These are phyloP conservation scores for Carcina quercana DNA, from an alignment of 2,888 invertebrate genomes.

Conservation along the genomic window DNA sequence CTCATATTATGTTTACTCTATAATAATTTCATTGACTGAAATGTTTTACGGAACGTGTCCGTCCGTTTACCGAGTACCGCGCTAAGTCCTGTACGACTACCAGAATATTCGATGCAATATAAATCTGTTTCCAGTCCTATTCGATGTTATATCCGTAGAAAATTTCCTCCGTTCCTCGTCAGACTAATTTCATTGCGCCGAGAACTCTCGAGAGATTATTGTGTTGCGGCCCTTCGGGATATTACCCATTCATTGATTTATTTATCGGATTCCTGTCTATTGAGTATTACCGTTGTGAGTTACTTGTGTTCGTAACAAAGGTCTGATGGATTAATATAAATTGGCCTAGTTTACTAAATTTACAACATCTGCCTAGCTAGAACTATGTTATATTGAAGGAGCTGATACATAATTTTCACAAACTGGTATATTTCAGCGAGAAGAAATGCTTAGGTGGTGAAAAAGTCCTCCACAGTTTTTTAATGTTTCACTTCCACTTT, in stretches of 20 bases:
- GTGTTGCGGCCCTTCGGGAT: neutral
- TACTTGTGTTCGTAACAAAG: no score
- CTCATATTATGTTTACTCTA: conserved; percentile 57
- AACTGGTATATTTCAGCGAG: no score
- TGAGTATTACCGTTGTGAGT: no score
- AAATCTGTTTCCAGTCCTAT: neutral
- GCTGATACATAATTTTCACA: no score
- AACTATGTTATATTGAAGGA: no score
- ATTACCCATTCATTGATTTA: conserved; percentile 2
- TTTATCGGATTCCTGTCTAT: neutral
- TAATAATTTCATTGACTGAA: conserved; percentile 65
- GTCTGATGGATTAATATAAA: no score
- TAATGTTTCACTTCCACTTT: no score
- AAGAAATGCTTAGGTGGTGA: no score
- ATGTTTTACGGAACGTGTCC: conserved; percentile 35
- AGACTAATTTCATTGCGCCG: conserved; percentile 20
- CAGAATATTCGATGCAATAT: neutral
- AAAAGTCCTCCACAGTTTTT: no score
- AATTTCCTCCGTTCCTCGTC: conserved; percentile 1
- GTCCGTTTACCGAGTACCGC: conserved; percentile 4
- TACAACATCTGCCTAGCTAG: no score
- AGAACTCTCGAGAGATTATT: conserved; percentile 21
- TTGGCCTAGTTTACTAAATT: no score
- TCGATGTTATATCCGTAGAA: neutral
- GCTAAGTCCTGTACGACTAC: conserved; percentile 6